Base-by-base conservation (phyloP, 2,797 vertebrate genomes). In the Allobates femoralis region DNA sequence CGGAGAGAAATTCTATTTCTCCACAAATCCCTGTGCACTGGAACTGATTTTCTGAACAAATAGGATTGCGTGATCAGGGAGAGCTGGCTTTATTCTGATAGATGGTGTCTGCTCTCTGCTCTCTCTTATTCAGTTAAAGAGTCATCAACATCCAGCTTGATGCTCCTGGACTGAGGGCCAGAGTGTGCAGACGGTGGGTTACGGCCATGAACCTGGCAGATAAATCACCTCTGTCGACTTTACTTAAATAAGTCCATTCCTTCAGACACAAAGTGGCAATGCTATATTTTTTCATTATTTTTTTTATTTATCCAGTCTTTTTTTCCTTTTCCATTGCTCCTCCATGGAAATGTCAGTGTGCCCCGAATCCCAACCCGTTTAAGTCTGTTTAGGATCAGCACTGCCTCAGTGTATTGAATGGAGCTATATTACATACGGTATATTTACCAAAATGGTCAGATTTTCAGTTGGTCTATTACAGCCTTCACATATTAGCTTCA, bases 71-170 rank as follows among this genome's bases (percentile, higher is more conserved):
- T 55, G 56, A 46, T 41, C 32, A 58, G 46, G 60, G 56, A 84
- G 56, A 69, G 78, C 83, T 21, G 78, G 28, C 58, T 66, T 88
- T 88, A 88, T 88, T 88, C 77, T 88, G 86, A 88, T 88, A 83
- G 83, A 88, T 88, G 77, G 77, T 84, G 83, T 88, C 82, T 81
- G 69, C 60, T 88, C 69, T 79, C 75, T 15, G 28, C 23, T 46
- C 75, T 79, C 83, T 51, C 56, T 84, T 85, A 88, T 88, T 88
- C 21, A 80, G 86, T 88, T 88, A 88, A 84, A 76, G 74, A 78
- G 73, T 80, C 69, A 85, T 88, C 86, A 85, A 75, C 66, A 76
- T 88, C 46, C 66, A 75, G 83, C 41, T 58, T 80, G 50, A 88
- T 67, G 78, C 83, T 75, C 56, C 30, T 66, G 67, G 86, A 85